Conservation (phyloP, 1,140 invertebrate genomes). For the Nomia melanderi region DNA sequence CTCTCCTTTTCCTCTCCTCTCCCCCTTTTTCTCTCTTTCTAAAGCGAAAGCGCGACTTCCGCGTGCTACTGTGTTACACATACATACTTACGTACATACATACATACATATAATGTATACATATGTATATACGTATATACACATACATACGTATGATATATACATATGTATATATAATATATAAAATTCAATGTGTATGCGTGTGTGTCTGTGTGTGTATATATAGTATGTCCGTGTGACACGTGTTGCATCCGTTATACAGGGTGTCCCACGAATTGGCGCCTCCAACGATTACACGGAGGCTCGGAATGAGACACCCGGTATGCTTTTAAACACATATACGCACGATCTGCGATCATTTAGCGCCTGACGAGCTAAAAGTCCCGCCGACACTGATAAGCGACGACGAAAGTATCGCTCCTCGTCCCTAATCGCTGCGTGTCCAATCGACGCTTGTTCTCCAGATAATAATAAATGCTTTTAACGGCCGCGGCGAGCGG, state of each 20-base stretch:
- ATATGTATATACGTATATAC: constrained; percentile 1
- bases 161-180: constrained; percentile 41
- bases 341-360: constrained; percentile 12
- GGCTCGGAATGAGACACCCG: background rate
- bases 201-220: background rate
- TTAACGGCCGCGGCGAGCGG: too few species aligned
- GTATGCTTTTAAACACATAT: constrained; percentile 33
- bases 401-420: background rate
- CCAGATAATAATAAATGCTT: too few species aligned
- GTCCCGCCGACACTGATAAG: background rate
- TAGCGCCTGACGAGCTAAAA: constrained; percentile 6
- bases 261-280: too few species aligned
- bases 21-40: background rate
- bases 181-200: constrained; percentile 22
- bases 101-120: constrained; percentile 21
- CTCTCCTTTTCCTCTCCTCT: background rate
- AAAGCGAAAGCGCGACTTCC: constrained; percentile 33
- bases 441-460: too few species aligned
- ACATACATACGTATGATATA: constrained; percentile 20
- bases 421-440: too few species aligned
- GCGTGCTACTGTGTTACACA: constrained; percentile 7
- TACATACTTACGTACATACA: constrained; percentile 34
- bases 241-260: constrained; percentile 13
- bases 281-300: too few species aligned
- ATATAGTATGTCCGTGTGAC: constrained; percentile 16